Evolutionary conservation across 1,140 invertebrate species (phyloP).

Genomic region (Cydia fagiglandana): DNA sequence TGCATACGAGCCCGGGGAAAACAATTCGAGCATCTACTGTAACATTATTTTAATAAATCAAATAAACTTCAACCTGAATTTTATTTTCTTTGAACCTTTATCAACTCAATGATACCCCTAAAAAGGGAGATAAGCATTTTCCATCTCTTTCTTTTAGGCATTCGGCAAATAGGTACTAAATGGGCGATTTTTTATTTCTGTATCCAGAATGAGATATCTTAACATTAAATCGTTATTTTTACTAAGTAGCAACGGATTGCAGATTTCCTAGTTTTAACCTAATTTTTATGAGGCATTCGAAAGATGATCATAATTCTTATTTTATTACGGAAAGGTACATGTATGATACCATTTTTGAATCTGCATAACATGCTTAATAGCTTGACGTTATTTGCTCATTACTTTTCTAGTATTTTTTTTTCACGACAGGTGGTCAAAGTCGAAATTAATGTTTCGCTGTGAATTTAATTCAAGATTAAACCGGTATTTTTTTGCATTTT

Average conservation of each 20-base stretch:
- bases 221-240: no score
- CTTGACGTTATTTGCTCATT: not conserved
- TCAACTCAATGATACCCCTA: no score
- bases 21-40: not conserved
- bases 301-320: not conserved
- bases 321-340: not conserved
- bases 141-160: no score
- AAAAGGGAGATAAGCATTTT: no score
- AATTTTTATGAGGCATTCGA: not conserved
- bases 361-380: not conserved
- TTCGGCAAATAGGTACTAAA: no score
- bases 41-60: slow-evolving; percentile 2
- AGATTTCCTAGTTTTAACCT: not conserved
- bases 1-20: no score
- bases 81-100: no score
- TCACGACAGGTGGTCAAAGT: not conserved
- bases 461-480: not conserved
- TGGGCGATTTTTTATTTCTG: no score
- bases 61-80: no score
- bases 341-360: not conserved
- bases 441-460: not conserved
- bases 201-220: no score
- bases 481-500: not conserved
- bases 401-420: not conserved
- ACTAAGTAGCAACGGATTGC: not conserved